Evolutionary conservation across 2,888 invertebrate genomes (phyloP).

Genomic region (Latrodectus hesperus): DNA sequence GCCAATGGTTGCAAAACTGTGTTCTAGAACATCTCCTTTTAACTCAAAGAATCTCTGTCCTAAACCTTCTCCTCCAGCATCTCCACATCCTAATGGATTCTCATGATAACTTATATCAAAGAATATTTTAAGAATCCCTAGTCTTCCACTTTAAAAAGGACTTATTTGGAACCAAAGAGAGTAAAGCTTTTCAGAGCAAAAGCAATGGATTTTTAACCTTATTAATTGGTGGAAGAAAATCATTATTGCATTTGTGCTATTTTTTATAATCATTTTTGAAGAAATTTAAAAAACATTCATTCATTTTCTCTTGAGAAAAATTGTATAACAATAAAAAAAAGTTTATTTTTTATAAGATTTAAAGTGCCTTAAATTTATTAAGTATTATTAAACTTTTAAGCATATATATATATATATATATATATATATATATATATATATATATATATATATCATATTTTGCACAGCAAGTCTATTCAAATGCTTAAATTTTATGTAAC

Average conservation of each 20-base stretch:
- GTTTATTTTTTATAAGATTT: no score
- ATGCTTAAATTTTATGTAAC: no score
- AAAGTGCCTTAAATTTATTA: no score
- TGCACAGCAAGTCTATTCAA: no score
- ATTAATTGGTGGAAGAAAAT: background rate
- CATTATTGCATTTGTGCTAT: background rate
- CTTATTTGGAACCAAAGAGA: background rate
- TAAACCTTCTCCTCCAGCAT: slow-evolving; percentile 35
- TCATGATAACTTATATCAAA: background rate
- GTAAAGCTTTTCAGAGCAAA: background rate
- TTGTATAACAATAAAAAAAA: no score
- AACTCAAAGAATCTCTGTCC: slow-evolving; percentile 44
- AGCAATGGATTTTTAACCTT: background rate
- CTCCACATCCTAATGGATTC: slow-evolving; percentile 3
- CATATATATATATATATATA: no score
- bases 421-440: no score
- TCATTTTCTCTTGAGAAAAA: no score
- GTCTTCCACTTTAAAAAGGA: background rate
- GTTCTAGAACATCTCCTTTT: slow-evolving; percentile 36
- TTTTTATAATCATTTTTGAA: no score
- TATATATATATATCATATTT: no score
- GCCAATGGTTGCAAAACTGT: slow-evolving; percentile 14
- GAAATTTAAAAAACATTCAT: no score
- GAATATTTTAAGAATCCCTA: background rate
- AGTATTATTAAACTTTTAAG: no score